Percentiles rank a stretch among this genome's conserved stretches.
Evolutionary conservation across 2,113 vertebrate species (phyloP).

Genomic region (Candoia aspera): DNA sequence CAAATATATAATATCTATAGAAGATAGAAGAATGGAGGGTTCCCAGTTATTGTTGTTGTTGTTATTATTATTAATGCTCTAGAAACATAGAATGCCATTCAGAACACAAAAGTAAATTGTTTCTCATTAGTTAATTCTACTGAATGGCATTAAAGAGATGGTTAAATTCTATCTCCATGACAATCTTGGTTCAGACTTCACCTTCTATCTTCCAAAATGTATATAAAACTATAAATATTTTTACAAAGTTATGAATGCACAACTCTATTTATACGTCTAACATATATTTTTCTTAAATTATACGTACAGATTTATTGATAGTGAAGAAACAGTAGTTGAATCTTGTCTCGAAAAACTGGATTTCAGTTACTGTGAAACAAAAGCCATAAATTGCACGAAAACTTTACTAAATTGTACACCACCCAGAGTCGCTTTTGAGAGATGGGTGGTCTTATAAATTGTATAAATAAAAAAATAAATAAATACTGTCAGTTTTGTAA

Average conservation of each 20-base stretch:
- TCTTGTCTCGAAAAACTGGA: not conserved
- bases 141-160: not conserved
- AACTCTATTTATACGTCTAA: no score
- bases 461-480: not conserved
- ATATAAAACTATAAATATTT: no score
- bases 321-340: not conserved
- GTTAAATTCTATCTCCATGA: not conserved
- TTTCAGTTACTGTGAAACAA: not conserved
- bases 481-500: not conserved
- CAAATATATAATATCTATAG: not conserved
- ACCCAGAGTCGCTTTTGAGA: not conserved
- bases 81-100: not conserved
- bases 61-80: not conserved
- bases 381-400: not conserved
- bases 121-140: not conserved
- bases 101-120: not conserved
- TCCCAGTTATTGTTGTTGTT: not conserved
- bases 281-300: no score
- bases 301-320: no score
- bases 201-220: no score
- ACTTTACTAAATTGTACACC: not conserved
- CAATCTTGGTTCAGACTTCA: not conserved
- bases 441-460: not conserved
- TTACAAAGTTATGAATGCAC: not conserved
- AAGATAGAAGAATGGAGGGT: not conserved